Conservation (phyloP, 2,797 vertebrate genomes). For the Channallabes apus region DNA sequence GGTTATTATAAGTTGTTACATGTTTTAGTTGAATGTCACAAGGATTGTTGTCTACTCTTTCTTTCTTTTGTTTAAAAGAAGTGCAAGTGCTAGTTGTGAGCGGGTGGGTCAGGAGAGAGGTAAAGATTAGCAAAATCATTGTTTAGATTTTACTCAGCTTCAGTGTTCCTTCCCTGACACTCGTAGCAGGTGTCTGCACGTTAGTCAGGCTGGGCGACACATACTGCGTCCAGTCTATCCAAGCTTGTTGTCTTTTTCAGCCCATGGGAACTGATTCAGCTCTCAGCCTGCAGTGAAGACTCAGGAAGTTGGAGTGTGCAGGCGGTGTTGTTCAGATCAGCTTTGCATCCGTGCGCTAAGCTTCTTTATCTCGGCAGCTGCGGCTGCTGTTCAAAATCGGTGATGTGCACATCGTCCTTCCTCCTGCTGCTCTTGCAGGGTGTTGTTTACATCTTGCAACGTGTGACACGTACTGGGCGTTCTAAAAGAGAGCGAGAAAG, state of each 20-base stretch:
- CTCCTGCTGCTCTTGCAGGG: conserved; percentile 50
- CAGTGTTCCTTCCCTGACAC: conserved; percentile 25
- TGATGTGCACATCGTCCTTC: conserved; percentile 52
- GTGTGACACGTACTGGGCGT: conserved; percentile 39
- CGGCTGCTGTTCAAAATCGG: conserved; percentile 60
- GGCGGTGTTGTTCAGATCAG: conserved; percentile 67
- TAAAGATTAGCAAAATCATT: conserved; percentile 11
- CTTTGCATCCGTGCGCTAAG: conserved; percentile 59
- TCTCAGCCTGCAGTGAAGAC: conserved; percentile 50
- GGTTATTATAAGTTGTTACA: too few species aligned
- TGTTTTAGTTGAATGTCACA: too few species aligned
- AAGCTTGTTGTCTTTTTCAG: conserved; percentile 8
- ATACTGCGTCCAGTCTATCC: conserved; percentile 31
- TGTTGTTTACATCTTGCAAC: conserved; percentile 71
- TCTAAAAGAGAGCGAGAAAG: conserved; percentile 39
- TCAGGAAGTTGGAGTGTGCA: conserved; percentile 62
- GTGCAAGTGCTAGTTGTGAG: background rate
- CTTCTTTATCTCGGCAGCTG: conserved; percentile 63
- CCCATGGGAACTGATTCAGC: conserved; percentile 43
- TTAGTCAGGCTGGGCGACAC: conserved; percentile 25
- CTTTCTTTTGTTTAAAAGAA: background rate
- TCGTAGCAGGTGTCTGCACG: conserved; percentile 44
- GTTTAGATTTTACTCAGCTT: conserved; percentile 18
- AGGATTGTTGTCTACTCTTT: background rate
- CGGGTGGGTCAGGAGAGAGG: background rate